Conservation (phyloP, 2,113 vertebrate genomes). For the Cavia porcellus region DNA sequence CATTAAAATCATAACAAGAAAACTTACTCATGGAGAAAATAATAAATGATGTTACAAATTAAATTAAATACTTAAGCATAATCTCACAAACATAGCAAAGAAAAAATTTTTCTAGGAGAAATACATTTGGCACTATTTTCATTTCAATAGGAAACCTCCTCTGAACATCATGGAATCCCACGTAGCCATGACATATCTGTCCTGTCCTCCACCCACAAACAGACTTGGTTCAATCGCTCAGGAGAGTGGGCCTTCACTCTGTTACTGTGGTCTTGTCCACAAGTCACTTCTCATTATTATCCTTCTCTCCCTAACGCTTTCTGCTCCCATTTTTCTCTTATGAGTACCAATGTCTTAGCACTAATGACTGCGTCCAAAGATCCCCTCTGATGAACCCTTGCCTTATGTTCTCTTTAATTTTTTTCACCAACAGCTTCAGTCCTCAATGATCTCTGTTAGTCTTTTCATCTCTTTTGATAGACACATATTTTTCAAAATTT, state of each 20-base stretch:
- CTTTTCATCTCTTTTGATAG: background rate
- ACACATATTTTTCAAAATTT: background rate
- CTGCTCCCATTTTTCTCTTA: background rate
- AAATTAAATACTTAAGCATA: slow-evolving; percentile 28
- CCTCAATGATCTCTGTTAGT: background rate
- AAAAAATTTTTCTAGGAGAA: background rate
- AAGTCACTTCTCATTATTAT: background rate
- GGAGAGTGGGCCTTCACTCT: background rate
- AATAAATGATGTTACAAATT: slow-evolving; percentile 44
- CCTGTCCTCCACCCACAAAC: background rate
- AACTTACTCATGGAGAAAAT: background rate
- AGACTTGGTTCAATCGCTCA: background rate
- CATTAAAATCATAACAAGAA: slow-evolving; percentile 54
- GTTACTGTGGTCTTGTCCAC: background rate
- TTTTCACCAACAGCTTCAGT: background rate
- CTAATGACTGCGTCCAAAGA: background rate
- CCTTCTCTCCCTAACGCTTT: background rate
- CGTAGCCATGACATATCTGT: background rate
- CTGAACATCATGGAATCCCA: background rate
- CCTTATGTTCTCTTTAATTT: background rate
- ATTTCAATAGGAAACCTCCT: background rate
- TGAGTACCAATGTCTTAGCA: background rate
- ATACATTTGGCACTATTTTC: background rate
- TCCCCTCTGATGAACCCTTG: background rate
- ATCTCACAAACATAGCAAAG: background rate